Evolutionary conservation across 2,888 invertebrate genomes (phyloP).

Genomic region (Agrypnus murinus): DNA sequence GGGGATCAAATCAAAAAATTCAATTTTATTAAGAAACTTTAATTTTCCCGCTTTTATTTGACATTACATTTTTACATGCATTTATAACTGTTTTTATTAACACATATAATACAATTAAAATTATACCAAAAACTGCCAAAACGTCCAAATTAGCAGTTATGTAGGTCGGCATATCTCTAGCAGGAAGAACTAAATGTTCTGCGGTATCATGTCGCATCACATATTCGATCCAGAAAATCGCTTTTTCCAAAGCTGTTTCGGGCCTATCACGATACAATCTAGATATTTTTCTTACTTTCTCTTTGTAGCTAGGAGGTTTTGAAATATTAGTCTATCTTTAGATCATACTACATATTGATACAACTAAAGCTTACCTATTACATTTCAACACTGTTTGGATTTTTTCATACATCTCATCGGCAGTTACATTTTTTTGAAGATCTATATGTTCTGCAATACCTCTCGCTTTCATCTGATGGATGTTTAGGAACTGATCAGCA

Average conservation of each 20-base stretch:
- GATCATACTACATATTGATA: too few species aligned
- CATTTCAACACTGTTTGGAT: neutral
- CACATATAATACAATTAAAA: neutral
- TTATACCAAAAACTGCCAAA: slow-evolving; percentile 21
- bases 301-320: slow-evolving; percentile 52
- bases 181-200: slow-evolving; percentile 42
- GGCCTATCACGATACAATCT: slow-evolving; percentile 52
- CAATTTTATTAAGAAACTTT: too few species aligned
- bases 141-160: slow-evolving; percentile 50
- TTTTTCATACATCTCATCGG: slow-evolving; percentile 46
- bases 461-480: slow-evolving; percentile 50
- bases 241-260: slow-evolving; percentile 52
- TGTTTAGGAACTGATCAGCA: slow-evolving; percentile 50
- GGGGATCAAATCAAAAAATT: too few species aligned
- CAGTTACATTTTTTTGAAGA: slow-evolving; percentile 48
- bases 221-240: slow-evolving; percentile 56
- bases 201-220: slow-evolving; percentile 47
- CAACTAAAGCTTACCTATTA: neutral
- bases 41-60: too few species aligned
- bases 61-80: too few species aligned
- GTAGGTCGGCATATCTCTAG: slow-evolving; percentile 49
- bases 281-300: slow-evolving; percentile 51
- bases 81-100: neutral
- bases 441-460: slow-evolving; percentile 58
- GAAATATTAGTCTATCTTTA: neutral